These are phyloP conservation scores for Byasa hedistus DNA, from an alignment of 2,888 invertebrate genomes.

Conservation along the genomic window DNA sequence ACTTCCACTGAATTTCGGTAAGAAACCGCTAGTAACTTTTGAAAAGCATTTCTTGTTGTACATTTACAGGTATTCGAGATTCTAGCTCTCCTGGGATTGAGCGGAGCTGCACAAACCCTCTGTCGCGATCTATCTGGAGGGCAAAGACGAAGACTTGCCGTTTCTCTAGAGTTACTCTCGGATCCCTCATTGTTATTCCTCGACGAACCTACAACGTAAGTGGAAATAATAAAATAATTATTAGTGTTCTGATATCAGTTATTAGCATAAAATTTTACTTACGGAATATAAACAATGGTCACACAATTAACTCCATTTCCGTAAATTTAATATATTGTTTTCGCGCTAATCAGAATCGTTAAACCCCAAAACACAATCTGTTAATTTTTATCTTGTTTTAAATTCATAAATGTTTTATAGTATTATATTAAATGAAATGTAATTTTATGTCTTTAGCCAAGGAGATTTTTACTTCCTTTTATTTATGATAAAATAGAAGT, in stretches of 20 bases:
- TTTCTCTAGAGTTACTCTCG: slow-evolving; percentile 90
- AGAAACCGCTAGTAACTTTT: neutral
- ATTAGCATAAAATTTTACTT: neutral
- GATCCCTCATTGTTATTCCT: slow-evolving; percentile 93
- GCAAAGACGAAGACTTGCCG: slow-evolving; percentile 89
- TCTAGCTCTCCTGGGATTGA: slow-evolving; percentile 85
- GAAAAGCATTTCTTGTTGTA: neutral
- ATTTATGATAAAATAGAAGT: too few relatives aligned
- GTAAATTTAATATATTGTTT: slow-evolving; percentile 30
- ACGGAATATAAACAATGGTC: neutral
- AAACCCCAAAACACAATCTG: too few relatives aligned
- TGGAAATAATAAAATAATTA: slow-evolving; percentile 33
- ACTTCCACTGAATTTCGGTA: neutral
- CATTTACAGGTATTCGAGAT: slow-evolving; percentile 85
- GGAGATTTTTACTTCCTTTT: too few relatives aligned
- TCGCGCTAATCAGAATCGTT: slow-evolving; percentile 5
- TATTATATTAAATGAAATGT: too few relatives aligned
- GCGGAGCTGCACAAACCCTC: slow-evolving; percentile 83
- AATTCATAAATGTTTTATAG: too few relatives aligned
- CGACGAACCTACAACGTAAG: slow-evolving; percentile 92
- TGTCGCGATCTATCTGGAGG: slow-evolving; percentile 90
- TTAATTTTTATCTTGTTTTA: too few relatives aligned
- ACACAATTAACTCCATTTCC: neutral
- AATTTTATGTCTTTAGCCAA: too few relatives aligned
- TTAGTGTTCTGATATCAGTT: neutral